Evolutionary conservation across 2,888 invertebrate species (phyloP).

Genomic region (Polylopha cassiicola): DNA sequence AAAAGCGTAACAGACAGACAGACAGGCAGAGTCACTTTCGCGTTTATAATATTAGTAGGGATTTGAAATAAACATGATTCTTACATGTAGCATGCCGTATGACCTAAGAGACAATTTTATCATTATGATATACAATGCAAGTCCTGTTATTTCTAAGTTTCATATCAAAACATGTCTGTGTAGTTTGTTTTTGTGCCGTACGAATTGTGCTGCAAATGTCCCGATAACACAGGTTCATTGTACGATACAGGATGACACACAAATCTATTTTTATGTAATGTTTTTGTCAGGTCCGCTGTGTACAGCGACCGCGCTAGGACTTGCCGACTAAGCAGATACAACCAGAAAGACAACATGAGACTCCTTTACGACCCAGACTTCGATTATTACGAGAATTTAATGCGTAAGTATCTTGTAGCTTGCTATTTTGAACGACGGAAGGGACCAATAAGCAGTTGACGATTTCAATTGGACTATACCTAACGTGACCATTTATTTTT

Average conservation of each 20-base stretch:
- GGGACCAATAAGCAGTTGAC: slow-evolving; percentile 16
- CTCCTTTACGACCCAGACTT: slow-evolving; percentile 94
- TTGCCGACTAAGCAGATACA: slow-evolving; percentile 90
- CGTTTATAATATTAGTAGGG: no score
- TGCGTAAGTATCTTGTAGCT: slow-evolving; percentile 82
- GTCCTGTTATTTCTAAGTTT: background rate
- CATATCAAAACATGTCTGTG: slow-evolving; percentile 7
- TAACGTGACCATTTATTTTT: no score
- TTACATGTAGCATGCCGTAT: no score
- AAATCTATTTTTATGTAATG: slow-evolving; percentile 76
- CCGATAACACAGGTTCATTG: slow-evolving; percentile 32
- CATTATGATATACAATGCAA: background rate
- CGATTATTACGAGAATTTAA: slow-evolving; percentile 94
- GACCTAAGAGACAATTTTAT: slow-evolving; percentile 5
- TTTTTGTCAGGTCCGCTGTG: slow-evolving; percentile 82
- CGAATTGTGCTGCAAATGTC: slow-evolving; percentile 15
- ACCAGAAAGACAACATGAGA: slow-evolving; percentile 91
- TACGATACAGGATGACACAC: slow-evolving; percentile 38
- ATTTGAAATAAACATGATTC: no score
- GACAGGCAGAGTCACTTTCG: no score
- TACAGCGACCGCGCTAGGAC: slow-evolving; percentile 91
- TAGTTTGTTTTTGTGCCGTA: slow-evolving; percentile 22
- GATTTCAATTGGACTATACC: slow-evolving; percentile 9
- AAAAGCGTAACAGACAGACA: no score
- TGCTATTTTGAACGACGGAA: slow-evolving; percentile 5